Conservation (phyloP, 2,888 invertebrate species). For the Tiliacea citrago region DNA sequence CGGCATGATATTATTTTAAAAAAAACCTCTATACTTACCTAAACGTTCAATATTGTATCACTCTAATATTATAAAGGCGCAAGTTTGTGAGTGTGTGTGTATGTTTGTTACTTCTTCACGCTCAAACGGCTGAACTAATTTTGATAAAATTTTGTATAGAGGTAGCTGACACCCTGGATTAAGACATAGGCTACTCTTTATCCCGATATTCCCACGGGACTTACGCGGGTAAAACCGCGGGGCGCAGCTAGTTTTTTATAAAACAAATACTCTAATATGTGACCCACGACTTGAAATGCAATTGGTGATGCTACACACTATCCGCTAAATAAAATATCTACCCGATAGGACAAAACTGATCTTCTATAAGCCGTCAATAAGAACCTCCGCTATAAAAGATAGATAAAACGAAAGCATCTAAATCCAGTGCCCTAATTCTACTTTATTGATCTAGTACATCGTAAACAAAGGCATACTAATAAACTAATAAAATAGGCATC, state of each 20-base stretch:
- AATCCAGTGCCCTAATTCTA: conserved; percentile 34
- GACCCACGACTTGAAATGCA: not conserved
- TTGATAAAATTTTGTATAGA: too few relatives aligned
- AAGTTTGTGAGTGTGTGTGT: too few relatives aligned
- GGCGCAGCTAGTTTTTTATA: too few relatives aligned
- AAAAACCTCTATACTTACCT: not conserved
- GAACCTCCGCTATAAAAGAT: conserved; percentile 9
- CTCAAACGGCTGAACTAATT: too few relatives aligned
- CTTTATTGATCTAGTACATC: conserved; percentile 37
- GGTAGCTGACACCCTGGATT: too few relatives aligned
- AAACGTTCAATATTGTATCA: not conserved
- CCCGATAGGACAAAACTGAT: not conserved
- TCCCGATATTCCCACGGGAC: too few relatives aligned
- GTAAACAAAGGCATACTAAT: conserved; percentile 25
- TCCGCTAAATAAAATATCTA: not conserved
- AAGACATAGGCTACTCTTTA: too few relatives aligned
- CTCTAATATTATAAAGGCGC: too few relatives aligned
- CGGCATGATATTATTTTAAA: not conserved
- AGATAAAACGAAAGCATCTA: conserved; percentile 29
- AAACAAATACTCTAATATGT: not conserved
- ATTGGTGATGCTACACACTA: not conserved
- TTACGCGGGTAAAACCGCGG: too few relatives aligned
- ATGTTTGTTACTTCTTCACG: too few relatives aligned
- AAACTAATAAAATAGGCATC: conserved; percentile 30
- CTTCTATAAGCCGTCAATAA: conserved; percentile 1